A percentile compares a stretch with the other conserved stretches of the same genome.
phyloP scores from a whole-genome alignment of 2,113 vertebrate species.

The Odontophorus gujanensis region DNA sequence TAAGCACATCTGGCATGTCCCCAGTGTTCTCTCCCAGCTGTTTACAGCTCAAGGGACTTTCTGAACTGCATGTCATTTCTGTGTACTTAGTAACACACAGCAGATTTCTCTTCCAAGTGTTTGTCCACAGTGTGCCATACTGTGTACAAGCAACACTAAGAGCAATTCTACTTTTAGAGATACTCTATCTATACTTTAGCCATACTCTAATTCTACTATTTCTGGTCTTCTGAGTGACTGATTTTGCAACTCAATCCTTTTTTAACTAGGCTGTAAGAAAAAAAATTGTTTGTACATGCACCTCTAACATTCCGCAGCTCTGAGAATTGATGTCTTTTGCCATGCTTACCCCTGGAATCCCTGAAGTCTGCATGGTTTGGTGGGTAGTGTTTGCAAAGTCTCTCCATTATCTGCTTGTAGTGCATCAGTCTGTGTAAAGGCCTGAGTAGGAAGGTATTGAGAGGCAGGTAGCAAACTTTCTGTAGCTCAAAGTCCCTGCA shows the following conservation, averaged over 20 bases:
- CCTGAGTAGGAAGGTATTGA: conserved; percentile 94
- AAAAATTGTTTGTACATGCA: background rate
- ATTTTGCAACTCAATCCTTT: background rate
- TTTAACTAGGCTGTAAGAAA: background rate
- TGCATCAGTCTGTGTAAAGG: conserved; percentile 95
- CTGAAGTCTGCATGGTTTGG: conserved; percentile 91
- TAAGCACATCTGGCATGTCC: background rate
- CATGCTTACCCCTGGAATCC: conserved; percentile 89
- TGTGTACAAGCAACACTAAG: background rate
- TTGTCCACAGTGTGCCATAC: background rate
- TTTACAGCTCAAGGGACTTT: background rate
- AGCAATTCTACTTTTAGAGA: no score
- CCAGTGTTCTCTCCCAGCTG: background rate
- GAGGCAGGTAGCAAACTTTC: conserved; percentile 96
- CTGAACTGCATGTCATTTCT: background rate
- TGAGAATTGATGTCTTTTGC: background rate
- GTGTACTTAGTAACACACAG: background rate
- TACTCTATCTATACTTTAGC: no score
- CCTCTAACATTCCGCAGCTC: background rate
- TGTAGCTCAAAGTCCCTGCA: conserved; percentile 97
- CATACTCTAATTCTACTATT: background rate
- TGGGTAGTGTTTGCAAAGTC: conserved; percentile 93
- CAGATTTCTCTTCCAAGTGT: background rate
- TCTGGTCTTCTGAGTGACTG: background rate
- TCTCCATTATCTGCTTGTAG: conserved; percentile 97